These are phyloP conservation scores for Enteromius treurensis DNA, from an alignment of 2,797 vertebrate genomes.

Conservation along the genomic window DNA sequence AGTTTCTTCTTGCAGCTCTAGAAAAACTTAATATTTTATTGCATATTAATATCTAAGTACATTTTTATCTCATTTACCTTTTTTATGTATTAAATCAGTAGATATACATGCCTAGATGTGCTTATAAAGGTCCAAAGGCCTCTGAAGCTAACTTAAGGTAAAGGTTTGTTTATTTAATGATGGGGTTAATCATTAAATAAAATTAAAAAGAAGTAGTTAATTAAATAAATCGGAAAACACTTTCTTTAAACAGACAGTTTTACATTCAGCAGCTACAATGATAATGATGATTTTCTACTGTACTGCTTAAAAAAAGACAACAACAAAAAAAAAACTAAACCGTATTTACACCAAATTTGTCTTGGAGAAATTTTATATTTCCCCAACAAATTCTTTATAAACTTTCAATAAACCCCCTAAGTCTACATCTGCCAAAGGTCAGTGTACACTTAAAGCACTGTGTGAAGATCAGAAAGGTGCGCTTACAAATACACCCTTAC, in stretches of 20 bases:
- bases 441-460: not conserved
- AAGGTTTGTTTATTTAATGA: conserved; percentile 70
- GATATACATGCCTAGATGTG: conserved; percentile 48
- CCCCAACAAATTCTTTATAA: not conserved
- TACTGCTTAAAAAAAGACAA: not conserved
- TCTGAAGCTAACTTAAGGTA: conserved; percentile 61
- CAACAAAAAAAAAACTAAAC: not conserved
- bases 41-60: not conserved
- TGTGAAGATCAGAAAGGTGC: not conserved
- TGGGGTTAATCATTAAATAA: conserved; percentile 73
- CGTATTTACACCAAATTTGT: not conserved
- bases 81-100: not conserved
- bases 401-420: not conserved
- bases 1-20: not conserved
- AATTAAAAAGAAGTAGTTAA: not conserved
- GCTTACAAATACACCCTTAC: not conserved
- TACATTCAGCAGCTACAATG: not conserved
- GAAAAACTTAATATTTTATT: not conserved
- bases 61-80: not conserved
- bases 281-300: not conserved
- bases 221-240: conserved; percentile 8
- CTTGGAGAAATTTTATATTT: not conserved
- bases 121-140: conserved; percentile 75
- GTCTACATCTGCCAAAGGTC: conserved; percentile 6
- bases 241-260: conserved; percentile 4